phyloP scores from a whole-genome alignment of 2,888 invertebrate species.

The Xiphydria camelus region DNA sequence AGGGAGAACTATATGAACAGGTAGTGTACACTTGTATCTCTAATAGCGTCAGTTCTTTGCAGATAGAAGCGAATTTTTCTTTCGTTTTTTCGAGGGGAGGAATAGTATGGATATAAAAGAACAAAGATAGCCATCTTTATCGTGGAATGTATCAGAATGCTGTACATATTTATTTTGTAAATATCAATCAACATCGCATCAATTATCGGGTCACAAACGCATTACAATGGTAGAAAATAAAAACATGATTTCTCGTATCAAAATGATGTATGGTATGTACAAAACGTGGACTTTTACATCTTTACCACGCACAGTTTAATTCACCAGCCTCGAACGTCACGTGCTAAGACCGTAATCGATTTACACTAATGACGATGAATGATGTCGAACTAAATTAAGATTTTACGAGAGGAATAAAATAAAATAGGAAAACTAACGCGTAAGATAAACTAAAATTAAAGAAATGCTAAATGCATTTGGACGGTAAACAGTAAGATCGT shows the following conservation, averaged over 20 bases:
- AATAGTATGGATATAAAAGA: too few relatives aligned
- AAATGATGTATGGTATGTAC: constrained; percentile 38
- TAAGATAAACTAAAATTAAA: constrained; percentile 33
- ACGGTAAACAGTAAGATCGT: constrained; percentile 53
- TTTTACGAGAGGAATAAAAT: constrained; percentile 16
- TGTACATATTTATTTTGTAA: constrained; percentile 29
- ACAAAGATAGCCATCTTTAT: too few relatives aligned
- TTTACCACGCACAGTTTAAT: too few relatives aligned
- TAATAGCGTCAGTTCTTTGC: too few relatives aligned
- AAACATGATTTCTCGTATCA: constrained; percentile 26
- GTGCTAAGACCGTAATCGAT: too few relatives aligned
- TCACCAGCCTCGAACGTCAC: too few relatives aligned
- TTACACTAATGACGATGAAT: constrained; percentile 3
- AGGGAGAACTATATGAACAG: too few relatives aligned
- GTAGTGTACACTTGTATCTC: too few relatives aligned
- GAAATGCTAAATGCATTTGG: constrained; percentile 49
- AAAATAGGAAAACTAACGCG: constrained; percentile 22
- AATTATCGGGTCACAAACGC: constrained; percentile 27
- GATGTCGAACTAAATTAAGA: constrained; percentile 19
- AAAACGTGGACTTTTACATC: too few relatives aligned
- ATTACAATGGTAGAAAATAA: constrained; percentile 23
- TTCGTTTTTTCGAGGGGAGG: too few relatives aligned
- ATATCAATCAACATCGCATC: constrained; percentile 19
- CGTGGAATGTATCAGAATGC: constrained; percentile 22
- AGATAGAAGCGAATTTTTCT: too few relatives aligned